Base-by-base conservation (phyloP, 2,797 vertebrate species). In the Phataginus tricuspis region DNA sequence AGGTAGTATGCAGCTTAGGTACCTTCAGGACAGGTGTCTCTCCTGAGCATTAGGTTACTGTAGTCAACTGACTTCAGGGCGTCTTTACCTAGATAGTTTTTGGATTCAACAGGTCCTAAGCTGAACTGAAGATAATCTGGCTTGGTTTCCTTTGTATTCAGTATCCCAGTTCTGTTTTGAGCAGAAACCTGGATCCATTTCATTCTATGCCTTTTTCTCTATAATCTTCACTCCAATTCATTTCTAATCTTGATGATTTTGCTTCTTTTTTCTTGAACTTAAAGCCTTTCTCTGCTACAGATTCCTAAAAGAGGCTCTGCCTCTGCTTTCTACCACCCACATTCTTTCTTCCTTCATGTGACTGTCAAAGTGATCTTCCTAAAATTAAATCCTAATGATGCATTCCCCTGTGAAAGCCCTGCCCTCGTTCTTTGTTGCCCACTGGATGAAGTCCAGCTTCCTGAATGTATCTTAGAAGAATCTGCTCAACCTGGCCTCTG, bases 201-300 rank as follows among this genome's bases (percentile, higher is more conserved):
- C 68, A 34, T 55, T 61, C n/a, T n/a, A 78, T 37, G 29, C 77
- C 9, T 31, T 15, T 13, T 0, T 0, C 7, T 19, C 42, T 51
- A 78, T 13, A 21, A 7, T 89, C 39, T 71, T 78, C 25, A 78
- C 42, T 23, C 45, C 19, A 71, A 0, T 84, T 55, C 29, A 39
- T 82, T 86, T 80, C 68, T 91, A 53, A n/a, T 68, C 53, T 55
- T 95, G 42, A 42, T 59, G 5, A 59, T 87, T 77, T 49, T 79
- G 61, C 61, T 86, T 49, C 69, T 86, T 80, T 57, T 57, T 75
- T 79, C 57, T 90, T 53, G 19, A 95, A 85, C n/a, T 27, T 95
- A 8, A 25, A 63, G 29, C 61, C 63, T 16, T 21, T 93, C 79
- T 91, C 29, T 83, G 37, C 29, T 69, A 1, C 64, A 37, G 82